A percentile compares a stretch with the other conserved stretches of the same genome.
Evolutionary conservation across 2,888 invertebrate species (phyloP).

Genomic region (Machimus rusticus): DNA sequence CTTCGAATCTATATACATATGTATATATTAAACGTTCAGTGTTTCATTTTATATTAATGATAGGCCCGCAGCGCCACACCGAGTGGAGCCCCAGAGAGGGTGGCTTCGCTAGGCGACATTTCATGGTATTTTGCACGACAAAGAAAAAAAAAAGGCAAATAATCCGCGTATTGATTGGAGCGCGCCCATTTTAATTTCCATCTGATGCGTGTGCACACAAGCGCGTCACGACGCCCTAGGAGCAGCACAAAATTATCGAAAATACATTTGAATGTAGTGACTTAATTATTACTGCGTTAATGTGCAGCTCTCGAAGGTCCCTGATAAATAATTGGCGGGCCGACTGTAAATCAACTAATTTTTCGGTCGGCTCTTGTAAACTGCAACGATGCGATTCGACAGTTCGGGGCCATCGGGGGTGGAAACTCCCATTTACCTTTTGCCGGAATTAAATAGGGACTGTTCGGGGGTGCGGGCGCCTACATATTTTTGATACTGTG

Average conservation of each 20-base stretch:
- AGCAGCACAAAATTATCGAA: not conserved
- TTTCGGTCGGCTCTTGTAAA: not conserved
- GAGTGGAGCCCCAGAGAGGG: not conserved
- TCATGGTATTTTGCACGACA: not conserved
- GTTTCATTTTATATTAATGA: slow-evolving; percentile 19
- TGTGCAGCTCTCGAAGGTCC: not conserved
- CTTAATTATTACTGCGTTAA: slow-evolving; percentile 22
- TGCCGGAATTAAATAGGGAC: not conserved
- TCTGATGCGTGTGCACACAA: not conserved
- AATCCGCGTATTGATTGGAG: slow-evolving; percentile 23
- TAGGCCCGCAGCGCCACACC: not conserved
- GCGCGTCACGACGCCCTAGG: not conserved
- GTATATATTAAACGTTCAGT: not conserved
- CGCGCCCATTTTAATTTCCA: not conserved
- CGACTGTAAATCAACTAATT: slow-evolving; percentile 22
- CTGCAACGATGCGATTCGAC: not conserved
- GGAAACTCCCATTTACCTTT: not conserved
- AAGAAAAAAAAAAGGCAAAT: slow-evolving; percentile 10
- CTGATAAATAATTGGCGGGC: not conserved
- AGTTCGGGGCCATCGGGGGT: not conserved
- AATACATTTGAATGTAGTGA: slow-evolving; percentile 19
- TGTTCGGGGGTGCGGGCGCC: not conserved
- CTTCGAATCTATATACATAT: not conserved
- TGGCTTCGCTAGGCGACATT: not conserved
- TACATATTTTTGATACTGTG: not conserved